Evolutionary conservation across 2,113 vertebrate genomes (phyloP).

Genomic region (Proteles cristata): DNA sequence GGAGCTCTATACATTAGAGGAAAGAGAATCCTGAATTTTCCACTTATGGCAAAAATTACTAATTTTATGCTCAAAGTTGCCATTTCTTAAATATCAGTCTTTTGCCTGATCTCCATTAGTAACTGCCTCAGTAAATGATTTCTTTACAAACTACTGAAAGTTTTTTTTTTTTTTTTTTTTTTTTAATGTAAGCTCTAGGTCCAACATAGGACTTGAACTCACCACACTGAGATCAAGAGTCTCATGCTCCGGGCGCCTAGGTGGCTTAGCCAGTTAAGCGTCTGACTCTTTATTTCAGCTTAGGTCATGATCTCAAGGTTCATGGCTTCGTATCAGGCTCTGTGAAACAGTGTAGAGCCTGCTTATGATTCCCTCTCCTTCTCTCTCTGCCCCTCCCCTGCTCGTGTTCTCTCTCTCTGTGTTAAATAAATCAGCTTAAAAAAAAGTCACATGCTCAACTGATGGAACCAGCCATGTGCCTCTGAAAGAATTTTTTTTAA

Average conservation of each 20-base stretch:
- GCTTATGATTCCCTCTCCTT: no score
- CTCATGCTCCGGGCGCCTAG: neutral
- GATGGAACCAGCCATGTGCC: no score
- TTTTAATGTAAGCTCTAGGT: neutral
- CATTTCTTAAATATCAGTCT: neutral
- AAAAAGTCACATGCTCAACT: no score
- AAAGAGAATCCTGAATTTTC: neutral
- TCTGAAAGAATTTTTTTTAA: no score
- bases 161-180: neutral
- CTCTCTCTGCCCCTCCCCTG: no score
- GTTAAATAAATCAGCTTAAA: no score
- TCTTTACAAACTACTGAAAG: neutral
- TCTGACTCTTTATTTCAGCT: no score
- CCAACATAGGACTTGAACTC: neutral
- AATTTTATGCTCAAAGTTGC: neutral
- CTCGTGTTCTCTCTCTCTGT: no score
- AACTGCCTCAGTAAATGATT: neutral
- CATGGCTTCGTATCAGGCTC: no score
- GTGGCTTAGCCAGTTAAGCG: no score
- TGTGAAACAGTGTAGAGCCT: no score
- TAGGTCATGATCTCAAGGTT: no score
- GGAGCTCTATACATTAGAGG: neutral
- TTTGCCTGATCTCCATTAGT: neutral
- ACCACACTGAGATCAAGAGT: neutral
- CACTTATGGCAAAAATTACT: neutral